Evolutionary conservation across 2,888 invertebrate species (phyloP).

Genomic region (Alcis repandata): DNA sequence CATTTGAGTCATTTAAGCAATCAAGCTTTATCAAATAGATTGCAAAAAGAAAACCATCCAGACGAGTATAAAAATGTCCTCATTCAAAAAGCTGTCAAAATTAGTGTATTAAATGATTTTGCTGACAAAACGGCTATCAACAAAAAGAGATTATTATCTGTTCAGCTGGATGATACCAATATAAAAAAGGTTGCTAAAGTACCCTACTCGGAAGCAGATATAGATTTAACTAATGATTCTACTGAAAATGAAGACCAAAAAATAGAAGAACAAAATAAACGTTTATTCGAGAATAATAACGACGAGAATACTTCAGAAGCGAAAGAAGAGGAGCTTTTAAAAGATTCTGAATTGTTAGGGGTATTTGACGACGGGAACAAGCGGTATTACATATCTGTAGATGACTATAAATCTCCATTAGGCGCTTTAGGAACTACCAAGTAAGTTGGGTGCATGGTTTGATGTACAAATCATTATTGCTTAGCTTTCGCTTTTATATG

Average conservation of each 20-base stretch:
- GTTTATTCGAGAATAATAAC: constrained; percentile 14
- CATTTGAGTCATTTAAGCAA: constrained; percentile 51
- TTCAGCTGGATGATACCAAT: constrained; percentile 66
- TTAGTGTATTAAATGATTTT: constrained; percentile 66
- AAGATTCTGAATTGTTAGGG: constrained; percentile 28
- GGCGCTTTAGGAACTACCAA: constrained; percentile 68
- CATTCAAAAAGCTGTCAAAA: constrained; percentile 64
- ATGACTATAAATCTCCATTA: constrained; percentile 78
- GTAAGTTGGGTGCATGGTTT: constrained; percentile 62
- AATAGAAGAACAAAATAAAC: constrained; percentile 2
- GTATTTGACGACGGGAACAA: constrained; percentile 35
- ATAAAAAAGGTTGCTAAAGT: constrained; percentile 70
- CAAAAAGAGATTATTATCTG: constrained; percentile 57
- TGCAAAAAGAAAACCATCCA: constrained; percentile 78
- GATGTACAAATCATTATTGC: constrained; percentile 9
- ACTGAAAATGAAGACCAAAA: background rate
- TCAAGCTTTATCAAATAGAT: constrained; percentile 55
- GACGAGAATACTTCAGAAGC: constrained; percentile 30
- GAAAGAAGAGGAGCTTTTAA: constrained; percentile 43
- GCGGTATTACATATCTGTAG: constrained; percentile 42
- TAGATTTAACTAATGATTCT: constrained; percentile 28
- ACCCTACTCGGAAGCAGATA: constrained; percentile 44
- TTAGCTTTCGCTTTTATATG: constrained; percentile 29
- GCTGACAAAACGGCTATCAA: constrained; percentile 50
- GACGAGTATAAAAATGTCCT: constrained; percentile 61